phyloP scores from a whole-genome alignment of 1,140 invertebrate species.

The Pseudomyrmex flavicornis region DNA sequence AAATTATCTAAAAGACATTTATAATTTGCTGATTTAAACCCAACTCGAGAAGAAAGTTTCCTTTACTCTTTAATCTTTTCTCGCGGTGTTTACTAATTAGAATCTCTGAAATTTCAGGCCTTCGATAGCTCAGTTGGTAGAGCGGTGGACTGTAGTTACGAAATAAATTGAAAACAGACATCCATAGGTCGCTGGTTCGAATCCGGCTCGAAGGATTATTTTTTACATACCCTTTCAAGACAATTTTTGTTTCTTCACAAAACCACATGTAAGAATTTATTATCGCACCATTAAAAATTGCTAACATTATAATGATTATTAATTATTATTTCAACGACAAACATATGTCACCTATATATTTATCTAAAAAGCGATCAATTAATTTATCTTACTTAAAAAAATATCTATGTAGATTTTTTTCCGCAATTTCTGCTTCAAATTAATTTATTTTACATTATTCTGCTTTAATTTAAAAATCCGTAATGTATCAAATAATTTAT shows the following conservation, averaged over 20 bases:
- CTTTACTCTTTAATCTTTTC: conserved; percentile 19
- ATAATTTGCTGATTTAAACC: conserved; percentile 83
- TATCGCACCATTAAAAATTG: too few species aligned
- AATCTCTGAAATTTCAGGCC: too few species aligned
- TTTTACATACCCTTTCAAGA: neutral
- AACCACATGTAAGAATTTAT: too few species aligned
- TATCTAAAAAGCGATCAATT: conserved; percentile 90
- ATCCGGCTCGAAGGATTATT: conserved; percentile 80
- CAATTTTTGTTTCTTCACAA: too few species aligned
- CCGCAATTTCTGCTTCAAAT: neutral
- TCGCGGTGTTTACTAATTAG: neutral
- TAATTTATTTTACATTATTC: neutral
- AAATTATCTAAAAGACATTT: conserved; percentile 61
- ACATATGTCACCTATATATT: too few species aligned
- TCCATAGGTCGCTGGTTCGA: conserved; percentile 80
- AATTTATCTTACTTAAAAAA: conserved; percentile 80
- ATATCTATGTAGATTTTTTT: conserved; percentile 65
- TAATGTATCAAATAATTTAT: neutral
- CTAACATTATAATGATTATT: too few species aligned
- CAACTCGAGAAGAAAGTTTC: conserved; percentile 22
- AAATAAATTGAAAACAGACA: conserved; percentile 31
- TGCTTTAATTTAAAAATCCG: neutral
- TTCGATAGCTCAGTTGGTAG: conserved; percentile 89
- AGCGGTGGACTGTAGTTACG: conserved; percentile 92
- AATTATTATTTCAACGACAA: too few species aligned